Percentiles rank a stretch among this genome's conserved stretches.
Evolutionary conservation across 2,888 invertebrate species (phyloP).

Genomic region (Hedya salicella): DNA sequence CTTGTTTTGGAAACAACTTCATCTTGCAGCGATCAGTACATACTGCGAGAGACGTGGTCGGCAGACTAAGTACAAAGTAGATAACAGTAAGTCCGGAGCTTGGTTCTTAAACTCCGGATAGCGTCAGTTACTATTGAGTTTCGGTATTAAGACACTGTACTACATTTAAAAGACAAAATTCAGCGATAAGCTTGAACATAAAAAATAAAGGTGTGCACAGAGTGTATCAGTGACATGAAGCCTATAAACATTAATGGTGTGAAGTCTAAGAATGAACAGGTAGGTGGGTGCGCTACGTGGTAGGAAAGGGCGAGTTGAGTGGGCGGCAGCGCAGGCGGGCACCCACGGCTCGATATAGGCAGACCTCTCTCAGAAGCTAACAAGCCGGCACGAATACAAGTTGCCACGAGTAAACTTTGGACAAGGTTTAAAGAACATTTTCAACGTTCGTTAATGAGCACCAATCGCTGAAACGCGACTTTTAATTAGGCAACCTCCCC

Average conservation of each 20-base stretch:
- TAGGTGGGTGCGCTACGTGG: conserved; percentile 65
- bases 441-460: conserved; percentile 62
- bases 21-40: conserved; percentile 52
- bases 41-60: conserved; percentile 50
- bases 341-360: conserved; percentile 84
- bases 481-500: conserved; percentile 66
- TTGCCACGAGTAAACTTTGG: conserved; percentile 67
- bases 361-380: conserved; percentile 70
- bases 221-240: conserved; percentile 67
- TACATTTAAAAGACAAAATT: conserved; percentile 68
- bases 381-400: conserved; percentile 70
- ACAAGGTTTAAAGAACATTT: conserved; percentile 62
- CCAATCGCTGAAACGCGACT: conserved; percentile 64
- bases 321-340: conserved; percentile 73
- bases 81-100: conserved; percentile 56
- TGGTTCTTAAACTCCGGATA: conserved; percentile 58
- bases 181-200: conserved; percentile 71
- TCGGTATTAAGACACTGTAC: conserved; percentile 61
- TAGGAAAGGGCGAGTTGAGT: conserved; percentile 66
- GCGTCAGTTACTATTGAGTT: conserved; percentile 52
- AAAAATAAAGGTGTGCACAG: conserved; percentile 66
- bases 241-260: conserved; percentile 61
- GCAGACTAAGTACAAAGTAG: conserved; percentile 48
- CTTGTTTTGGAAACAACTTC: conserved; percentile 51
- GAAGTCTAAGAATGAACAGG: conserved; percentile 67